Evolutionary conservation across 2,113 vertebrate species (phyloP).

Genomic region (Recurvirostra avosetta): DNA sequence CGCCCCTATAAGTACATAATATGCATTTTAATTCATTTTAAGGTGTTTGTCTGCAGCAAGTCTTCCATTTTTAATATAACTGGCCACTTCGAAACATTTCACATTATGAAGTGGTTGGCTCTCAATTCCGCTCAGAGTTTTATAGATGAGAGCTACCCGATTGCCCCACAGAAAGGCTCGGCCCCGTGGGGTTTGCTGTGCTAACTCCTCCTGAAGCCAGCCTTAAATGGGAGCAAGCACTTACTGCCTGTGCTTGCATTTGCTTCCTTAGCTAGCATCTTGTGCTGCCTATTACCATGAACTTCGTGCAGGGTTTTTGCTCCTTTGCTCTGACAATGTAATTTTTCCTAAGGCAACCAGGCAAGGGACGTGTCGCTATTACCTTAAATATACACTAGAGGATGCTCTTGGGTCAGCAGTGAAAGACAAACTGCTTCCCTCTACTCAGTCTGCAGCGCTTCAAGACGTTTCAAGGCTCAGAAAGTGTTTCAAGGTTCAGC

Average conservation of each 20-base stretch:
- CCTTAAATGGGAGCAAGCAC: neutral
- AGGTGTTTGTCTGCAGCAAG: neutral
- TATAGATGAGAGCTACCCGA: neutral
- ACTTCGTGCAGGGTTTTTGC: neutral
- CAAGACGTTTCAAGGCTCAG: neutral
- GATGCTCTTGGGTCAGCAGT: constrained; percentile 57
- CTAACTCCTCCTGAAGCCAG: neutral
- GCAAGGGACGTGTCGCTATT: neutral
- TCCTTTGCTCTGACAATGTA: fast-evolving
- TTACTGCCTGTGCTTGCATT: neutral
- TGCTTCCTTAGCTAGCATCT: neutral
- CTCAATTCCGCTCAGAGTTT: neutral
- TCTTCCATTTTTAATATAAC: neutral
- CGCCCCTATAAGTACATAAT: fast-evolving
- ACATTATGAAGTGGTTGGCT: neutral
- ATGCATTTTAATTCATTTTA: neutral
- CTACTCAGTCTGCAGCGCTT: neutral
- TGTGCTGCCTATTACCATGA: neutral
- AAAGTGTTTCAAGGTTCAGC: neutral
- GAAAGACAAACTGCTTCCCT: neutral
- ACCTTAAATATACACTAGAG: constrained; percentile 45
- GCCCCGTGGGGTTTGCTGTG: fast-evolving
- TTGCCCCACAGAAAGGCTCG: neutral
- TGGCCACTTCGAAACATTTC: neutral
- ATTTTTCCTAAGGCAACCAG: neutral